Percentiles rank a stretch among this genome's conserved stretches.
phyloP scores from a whole-genome alignment of 2,797 vertebrate species.

The Danio aesculapii region DNA sequence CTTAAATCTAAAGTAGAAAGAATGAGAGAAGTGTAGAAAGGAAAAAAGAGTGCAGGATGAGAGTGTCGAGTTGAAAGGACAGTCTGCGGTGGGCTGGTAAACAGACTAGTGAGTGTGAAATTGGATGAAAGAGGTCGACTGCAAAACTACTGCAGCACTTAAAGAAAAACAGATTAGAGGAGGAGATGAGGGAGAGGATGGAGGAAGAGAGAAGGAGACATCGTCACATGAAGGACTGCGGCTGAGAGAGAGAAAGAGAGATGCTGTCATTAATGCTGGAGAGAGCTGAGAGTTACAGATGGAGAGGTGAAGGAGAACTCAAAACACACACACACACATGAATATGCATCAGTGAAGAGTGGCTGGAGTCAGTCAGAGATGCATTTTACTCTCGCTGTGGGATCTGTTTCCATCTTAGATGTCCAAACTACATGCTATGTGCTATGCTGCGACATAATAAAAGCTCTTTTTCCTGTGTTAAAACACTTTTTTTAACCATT shows the following conservation, averaged over 20 bases:
- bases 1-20: constrained; percentile 50
- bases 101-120: constrained; percentile 68
- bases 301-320: constrained; percentile 17
- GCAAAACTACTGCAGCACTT: constrained; percentile 66
- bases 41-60: not conserved
- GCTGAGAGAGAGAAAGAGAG: constrained; percentile 35
- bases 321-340: constrained; percentile 32
- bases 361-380: constrained; percentile 53
- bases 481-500: no score
- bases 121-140: constrained; percentile 65
- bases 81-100: constrained; percentile 60
- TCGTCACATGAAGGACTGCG: constrained; percentile 20
- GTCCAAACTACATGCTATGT: no score
- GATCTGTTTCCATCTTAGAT: constrained; percentile 49
- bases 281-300: constrained; percentile 17
- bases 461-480: no score
- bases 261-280: constrained; percentile 45
- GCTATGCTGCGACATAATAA: no score
- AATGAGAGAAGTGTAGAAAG: constrained; percentile 21
- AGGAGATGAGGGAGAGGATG: constrained; percentile 26
- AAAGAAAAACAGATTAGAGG: constrained; percentile 43
- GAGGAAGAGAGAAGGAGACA: not conserved
- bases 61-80: constrained; percentile 46
- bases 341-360: constrained; percentile 66
- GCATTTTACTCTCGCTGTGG: constrained; percentile 58